A percentile compares a stretch with the other conserved stretches of the same genome.
These are phyloP conservation scores for Athalia circularis DNA, from an alignment of 2,888 invertebrate species.

Conservation along the genomic window DNA sequence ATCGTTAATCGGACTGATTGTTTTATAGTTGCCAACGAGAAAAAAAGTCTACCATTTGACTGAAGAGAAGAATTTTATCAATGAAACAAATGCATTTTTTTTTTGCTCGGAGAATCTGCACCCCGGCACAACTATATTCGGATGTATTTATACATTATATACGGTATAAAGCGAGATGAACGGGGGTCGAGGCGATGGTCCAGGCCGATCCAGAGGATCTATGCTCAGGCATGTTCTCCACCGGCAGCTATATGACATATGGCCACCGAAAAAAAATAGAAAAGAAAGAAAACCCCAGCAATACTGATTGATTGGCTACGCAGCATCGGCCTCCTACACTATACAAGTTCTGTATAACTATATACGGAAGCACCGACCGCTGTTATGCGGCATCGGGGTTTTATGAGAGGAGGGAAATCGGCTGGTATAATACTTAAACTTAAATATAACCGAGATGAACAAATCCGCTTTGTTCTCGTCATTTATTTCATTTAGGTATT, in stretches of 20 bases:
- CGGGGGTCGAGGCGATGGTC: conserved; percentile 39
- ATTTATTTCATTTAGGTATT: neutral
- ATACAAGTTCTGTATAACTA: conserved; percentile 12
- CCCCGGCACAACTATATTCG: conserved; percentile 26
- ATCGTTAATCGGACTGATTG: no score
- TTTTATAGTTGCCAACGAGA: no score
- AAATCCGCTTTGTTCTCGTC: neutral
- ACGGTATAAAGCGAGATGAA: conserved; percentile 5
- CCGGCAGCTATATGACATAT: conserved; percentile 68
- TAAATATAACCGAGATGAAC: no score
- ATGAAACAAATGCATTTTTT: neutral
- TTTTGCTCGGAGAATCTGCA: conserved; percentile 28
- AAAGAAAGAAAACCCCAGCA: conserved; percentile 57
- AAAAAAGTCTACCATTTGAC: no score
- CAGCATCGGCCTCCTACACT: conserved; percentile 48
- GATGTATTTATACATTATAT: neutral
- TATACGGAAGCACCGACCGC: conserved; percentile 40
- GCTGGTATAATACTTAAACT: neutral
- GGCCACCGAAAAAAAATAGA: conserved; percentile 71
- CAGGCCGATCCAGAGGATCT: conserved; percentile 36
- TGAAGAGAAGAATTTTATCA: no score
- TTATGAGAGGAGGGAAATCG: conserved; percentile 16
- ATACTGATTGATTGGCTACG: conserved; percentile 73
- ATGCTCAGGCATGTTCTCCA: conserved; percentile 63
- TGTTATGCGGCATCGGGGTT: neutral